These are phyloP conservation scores for Chrysodeixis includens DNA, from an alignment of 2,888 invertebrate species.

Conservation along the genomic window DNA sequence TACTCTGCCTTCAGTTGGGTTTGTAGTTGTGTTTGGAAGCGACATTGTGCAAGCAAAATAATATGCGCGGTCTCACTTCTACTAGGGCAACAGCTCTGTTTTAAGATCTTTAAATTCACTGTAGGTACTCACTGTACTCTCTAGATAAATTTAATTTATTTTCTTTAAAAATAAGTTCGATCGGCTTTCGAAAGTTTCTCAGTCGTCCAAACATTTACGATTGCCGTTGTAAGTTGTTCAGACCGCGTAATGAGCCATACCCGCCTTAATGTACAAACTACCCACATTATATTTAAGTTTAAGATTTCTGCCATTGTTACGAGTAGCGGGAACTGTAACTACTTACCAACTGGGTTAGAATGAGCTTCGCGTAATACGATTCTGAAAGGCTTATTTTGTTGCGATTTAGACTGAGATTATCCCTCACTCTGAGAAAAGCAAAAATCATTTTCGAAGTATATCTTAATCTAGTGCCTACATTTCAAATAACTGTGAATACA, in stretches of 20 bases:
- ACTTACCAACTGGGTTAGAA: slow-evolving; percentile 50
- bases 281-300: slow-evolving; percentile 66
- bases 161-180: slow-evolving; percentile 27
- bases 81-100: too few relatives aligned
- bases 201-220: slow-evolving; percentile 64
- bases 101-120: too few relatives aligned
- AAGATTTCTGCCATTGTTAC: slow-evolving; percentile 55
- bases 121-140: too few relatives aligned
- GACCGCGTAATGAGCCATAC: slow-evolving; percentile 62
- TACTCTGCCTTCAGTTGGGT: too few relatives aligned
- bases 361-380: slow-evolving; percentile 42
- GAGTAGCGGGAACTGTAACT: slow-evolving; percentile 42
- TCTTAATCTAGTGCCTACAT: not conserved
- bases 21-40: too few relatives aligned
- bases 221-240: slow-evolving; percentile 61
- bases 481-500: not conserved
- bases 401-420: slow-evolving; percentile 32
- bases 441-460: not conserved
- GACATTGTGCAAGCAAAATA: too few relatives aligned
- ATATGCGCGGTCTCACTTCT: too few relatives aligned
- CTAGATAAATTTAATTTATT: not conserved
- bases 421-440: slow-evolving; percentile 7
- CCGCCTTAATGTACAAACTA: slow-evolving; percentile 65
- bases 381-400: slow-evolving; percentile 37
- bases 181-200: slow-evolving; percentile 51